Evolutionary conservation across 2,113 vertebrate species (phyloP), one percentile per base, ranked within the genome.

Genomic region (Cyanoramphus novaezelandiae): DNA sequence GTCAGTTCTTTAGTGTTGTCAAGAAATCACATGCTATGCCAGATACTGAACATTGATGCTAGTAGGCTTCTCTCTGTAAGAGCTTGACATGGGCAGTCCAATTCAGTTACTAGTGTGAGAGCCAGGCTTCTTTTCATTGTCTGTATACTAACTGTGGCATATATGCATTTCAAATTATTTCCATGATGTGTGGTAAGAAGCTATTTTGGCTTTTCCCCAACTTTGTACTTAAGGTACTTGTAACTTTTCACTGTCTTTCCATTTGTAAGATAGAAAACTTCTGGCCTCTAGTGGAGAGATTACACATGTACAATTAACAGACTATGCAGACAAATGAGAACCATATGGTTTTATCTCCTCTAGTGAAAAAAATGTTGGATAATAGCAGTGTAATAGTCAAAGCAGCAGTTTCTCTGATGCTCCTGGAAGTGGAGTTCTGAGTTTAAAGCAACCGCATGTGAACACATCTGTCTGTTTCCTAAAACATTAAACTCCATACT

Each of bases 231-330:
- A 67, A 87, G 16, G 41, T 77, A 16, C 37, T 77, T 59, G 17
- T 46, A 74, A 49, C 9, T 76, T 82, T 50, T 64, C 25, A 20
- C 3, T 57, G 19, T 44, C 37, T 77, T 64, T 55, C 24, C 20
- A 1, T 92, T 86, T 78, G 3, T 50, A 23, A 44, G 43, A 37
- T 44, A 41, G 89, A 83, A 93, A 89, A 62, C 43, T 91, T 49
- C 59, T 68, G 59, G 53, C 86, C 91, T 88, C 95, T 93, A 94
- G 86, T 93, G 93, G 93, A 92, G 82, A 78, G 17, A 35, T 39
- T 59, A 35, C 19, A 75, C 29, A 52, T 3, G 23, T 83, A 21
- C 64, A 43, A 57, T 49, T 63, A 41, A 24, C 23, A 49, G 77
- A 10, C 4, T 11, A 7, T 44, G 62, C 27, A 46, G 46, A 50